These are phyloP conservation scores for Acanthornis magna DNA, from an alignment of 2,797 vertebrate genomes.

Conservation along the genomic window DNA sequence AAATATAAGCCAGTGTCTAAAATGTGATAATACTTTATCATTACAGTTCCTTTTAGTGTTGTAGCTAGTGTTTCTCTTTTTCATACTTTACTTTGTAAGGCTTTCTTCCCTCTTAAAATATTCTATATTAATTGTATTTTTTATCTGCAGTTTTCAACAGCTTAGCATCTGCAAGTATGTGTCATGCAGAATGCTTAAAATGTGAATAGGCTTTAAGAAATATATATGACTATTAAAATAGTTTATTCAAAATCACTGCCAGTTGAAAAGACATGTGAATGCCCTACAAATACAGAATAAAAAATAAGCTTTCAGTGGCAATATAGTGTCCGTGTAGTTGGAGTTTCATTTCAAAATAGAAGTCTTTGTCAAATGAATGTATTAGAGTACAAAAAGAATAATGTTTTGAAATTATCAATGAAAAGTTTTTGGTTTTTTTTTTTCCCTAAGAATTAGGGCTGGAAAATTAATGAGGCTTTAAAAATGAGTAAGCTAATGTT, in stretches of 20 bases:
- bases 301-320: neutral
- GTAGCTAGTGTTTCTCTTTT: neutral
- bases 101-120: neutral
- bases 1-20: neutral
- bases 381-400: neutral
- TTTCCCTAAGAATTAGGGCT: neutral
- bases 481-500: neutral
- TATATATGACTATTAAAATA: neutral
- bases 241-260: neutral
- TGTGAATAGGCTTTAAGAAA: neutral
- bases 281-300: neutral
- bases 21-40: neutral
- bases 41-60: neutral
- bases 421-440: neutral
- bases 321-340: neutral
- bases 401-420: constrained; percentile 24
- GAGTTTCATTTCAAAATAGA: constrained; percentile 9
- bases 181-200: neutral
- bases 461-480: neutral
- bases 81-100: neutral
- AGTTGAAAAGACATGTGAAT: neutral
- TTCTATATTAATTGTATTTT: neutral
- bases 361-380: neutral
- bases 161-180: neutral
- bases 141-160: neutral